Conservation (phyloP, 1,140 invertebrate genomes). For the Drosophila pallidifrons region DNA sequence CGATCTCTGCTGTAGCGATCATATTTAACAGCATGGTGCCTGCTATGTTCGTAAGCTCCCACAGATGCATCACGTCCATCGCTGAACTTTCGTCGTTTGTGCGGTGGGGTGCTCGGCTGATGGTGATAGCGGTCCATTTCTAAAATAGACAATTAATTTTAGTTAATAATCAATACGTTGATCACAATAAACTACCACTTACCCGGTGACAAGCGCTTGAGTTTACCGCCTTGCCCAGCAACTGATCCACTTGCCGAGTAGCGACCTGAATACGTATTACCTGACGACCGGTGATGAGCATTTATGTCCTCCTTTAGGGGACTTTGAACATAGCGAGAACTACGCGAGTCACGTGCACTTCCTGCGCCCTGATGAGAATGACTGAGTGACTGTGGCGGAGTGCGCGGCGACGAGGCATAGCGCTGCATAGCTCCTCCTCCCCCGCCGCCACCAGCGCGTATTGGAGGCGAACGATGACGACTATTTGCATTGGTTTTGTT, state of each 20-base stretch:
- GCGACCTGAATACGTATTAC: slow-evolving; percentile 58
- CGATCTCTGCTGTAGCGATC: slow-evolving; percentile 77
- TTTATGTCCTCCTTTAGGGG: slow-evolving; percentile 71
- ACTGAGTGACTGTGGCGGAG: slow-evolving; percentile 70
- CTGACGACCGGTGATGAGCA: slow-evolving; percentile 60
- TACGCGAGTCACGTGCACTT: slow-evolving; percentile 55
- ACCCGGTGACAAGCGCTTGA: slow-evolving; percentile 71
- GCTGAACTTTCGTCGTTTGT: slow-evolving; percentile 78
- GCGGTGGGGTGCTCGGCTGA: slow-evolving; percentile 75
- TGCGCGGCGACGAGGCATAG: slow-evolving; percentile 74
- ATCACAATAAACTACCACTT: slow-evolving; percentile 9
- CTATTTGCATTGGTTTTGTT: slow-evolving; percentile 60
- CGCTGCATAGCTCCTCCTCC: slow-evolving; percentile 54
- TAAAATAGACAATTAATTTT: slow-evolving; percentile 18
- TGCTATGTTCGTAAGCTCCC: slow-evolving; percentile 59
- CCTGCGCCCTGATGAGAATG: slow-evolving; percentile 39
- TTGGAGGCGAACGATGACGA: slow-evolving; percentile 72
- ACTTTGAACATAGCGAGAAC: slow-evolving; percentile 70
- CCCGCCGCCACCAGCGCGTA: slow-evolving; percentile 36
- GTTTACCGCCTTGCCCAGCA: slow-evolving; percentile 43
- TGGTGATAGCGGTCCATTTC: slow-evolving; percentile 74
- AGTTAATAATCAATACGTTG: background rate
- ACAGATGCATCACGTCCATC: slow-evolving; percentile 60
- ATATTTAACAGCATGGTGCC: slow-evolving; percentile 73
- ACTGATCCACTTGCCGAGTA: slow-evolving; percentile 55